Percentiles rank a stretch among this genome's conserved stretches.
These are phyloP conservation scores for Metallyticus violacea DNA, from an alignment of 2,888 invertebrate species.

Conservation along the genomic window DNA sequence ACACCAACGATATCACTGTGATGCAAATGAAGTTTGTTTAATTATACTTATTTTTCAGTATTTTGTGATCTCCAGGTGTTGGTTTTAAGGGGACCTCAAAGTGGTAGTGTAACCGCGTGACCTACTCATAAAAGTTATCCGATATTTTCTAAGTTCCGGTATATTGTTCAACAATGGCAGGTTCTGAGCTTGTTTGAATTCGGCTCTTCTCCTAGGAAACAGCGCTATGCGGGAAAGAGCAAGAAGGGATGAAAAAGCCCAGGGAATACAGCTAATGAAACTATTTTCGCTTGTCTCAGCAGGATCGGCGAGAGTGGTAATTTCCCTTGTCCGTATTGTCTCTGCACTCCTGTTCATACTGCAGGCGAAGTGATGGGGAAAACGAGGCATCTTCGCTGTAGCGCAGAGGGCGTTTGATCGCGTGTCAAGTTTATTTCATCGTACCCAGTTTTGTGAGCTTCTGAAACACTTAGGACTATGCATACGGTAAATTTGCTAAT, in stretches of 20 bases:
- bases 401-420: no score
- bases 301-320: not conserved
- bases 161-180: not conserved
- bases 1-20: no score
- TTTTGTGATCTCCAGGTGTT: no score
- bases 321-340: not conserved
- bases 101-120: no score
- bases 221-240: not conserved
- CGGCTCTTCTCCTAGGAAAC: not conserved
- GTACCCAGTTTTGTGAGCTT: no score
- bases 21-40: no score
- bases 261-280: not conserved
- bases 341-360: not conserved
- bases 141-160: not conserved
- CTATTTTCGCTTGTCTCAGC: not conserved
- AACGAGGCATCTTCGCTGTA: not conserved
- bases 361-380: not conserved
- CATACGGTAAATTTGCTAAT: no score
- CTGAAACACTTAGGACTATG: no score
- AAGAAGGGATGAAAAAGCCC: not conserved
- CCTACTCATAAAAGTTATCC: not conserved
- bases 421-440: no score
- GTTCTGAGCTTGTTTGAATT: not conserved
- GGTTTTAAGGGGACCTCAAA: no score
- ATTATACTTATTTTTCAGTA: no score